Base-by-base conservation (phyloP, 2,888 invertebrate genomes). In the Steinernema scapterisci region DNA sequence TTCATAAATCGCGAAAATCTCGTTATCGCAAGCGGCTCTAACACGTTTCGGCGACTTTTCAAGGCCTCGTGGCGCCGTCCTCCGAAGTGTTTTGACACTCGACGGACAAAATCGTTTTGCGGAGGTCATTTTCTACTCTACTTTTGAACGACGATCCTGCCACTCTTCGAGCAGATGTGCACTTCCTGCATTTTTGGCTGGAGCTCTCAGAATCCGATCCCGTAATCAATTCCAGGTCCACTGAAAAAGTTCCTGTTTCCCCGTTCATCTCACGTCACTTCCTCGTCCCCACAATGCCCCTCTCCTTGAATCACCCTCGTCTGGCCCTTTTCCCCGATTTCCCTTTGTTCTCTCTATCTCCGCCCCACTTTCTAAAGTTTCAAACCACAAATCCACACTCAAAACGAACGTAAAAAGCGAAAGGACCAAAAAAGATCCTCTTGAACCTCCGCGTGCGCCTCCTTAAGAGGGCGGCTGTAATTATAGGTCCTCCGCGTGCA, bases 401-500 rank as follows among this genome's bases (percentile, higher is more conserved):
- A 38, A 38, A 38, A 38, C 38, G 38, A 9, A 38, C 38, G 38
- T 38, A 38, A 38, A 38, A 38, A 38, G 38, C 9, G 38, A 38
- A 38, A 38, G 52, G 23, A 23, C 52, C n/a, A 2, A 52, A 52
- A 52, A 52, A 52, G 52, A 11, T 1, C 11, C 52, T 21, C 11
- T 52, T 52, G 52, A 52, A 19, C 52, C 52, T 9, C 23, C 52
- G 11, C 52, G 21, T 23, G 19, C 52, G 48, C 48, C 48, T 16
- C 19, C 48, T 48, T 48, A 48, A 6, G 38, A 38, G 19, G 23
- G 63, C 5, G 25, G 16, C 2, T 19, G 13, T 63, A 63, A 63
- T 63, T 25, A 63, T 63, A 63, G 63, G 63, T 63, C 19, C 63
- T 63, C 38, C 48, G 48, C 48, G n/a, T 19, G 63, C 63, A 38